Evolutionary conservation across 2,113 vertebrate species (phyloP), one percentile per base, ranked within the genome.

Genomic region (Epinephelus cyanopodus): DNA sequence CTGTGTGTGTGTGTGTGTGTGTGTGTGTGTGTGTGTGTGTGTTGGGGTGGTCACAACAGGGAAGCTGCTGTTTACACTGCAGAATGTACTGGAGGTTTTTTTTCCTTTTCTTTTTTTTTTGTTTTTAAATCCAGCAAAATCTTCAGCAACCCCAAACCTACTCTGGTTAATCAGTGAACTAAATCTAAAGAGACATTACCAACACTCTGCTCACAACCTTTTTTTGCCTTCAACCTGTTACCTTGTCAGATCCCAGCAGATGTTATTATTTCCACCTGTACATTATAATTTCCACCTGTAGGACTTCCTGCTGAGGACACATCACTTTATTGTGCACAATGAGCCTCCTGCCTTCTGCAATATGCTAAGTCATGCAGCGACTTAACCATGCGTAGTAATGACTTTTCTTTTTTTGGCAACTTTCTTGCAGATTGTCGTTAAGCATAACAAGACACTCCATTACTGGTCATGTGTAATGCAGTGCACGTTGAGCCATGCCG

Each of bases 371-470:
- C 74, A 64, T 27, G 27, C 56, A 47, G 37, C 1, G 52, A 53
- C 14, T 39, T 53, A 79, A 78, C 37, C 62, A 62, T 37, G 72
- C 45, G 3, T 15, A n/a, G 2, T 60, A 83, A 86, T 70, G 13
- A 62, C 71, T 66, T 50, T 47, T n/a, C 13, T 60, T 14, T 56
- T 21, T 66, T 61, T 39, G n/a, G 29, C 9, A 37, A 53, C 27
- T 68, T 57, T 77, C 57, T 45, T 19, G 7, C 48, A 50, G n/a
- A 56, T 64, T 12, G 5, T 47, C 5, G 10, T 79, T 85, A 72
- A 85, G 78, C 64, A 60, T 57, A 50, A 70, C 39, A 60, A 72
- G 50, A 60, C 74, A 78, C 74, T 79, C 84, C 57, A 79, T 74
- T 72, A 74, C 52, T 19, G 25, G 23, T 72, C 58, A 15, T 53